Conservation (phyloP, 2,888 invertebrate genomes). For the Chironomus tentans region DNA sequence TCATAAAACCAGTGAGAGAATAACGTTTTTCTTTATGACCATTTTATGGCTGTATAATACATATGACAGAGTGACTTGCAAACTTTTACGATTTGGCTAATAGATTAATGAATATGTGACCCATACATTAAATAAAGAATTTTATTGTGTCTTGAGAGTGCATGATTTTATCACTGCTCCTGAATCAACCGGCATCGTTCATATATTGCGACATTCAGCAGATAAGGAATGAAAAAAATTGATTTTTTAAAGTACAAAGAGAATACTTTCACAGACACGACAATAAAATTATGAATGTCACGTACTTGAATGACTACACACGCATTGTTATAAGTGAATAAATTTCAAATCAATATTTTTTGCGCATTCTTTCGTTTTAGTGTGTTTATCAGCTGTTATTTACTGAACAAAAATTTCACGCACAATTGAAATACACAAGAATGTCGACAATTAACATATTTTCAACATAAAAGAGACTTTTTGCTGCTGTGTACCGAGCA, state of each 20-base stretch:
- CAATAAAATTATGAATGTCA: neutral
- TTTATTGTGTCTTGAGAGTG: neutral
- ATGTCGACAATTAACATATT: constrained; percentile 23
- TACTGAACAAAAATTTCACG: neutral
- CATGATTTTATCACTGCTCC: too few species aligned
- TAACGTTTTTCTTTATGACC: constrained; percentile 15
- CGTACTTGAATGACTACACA: neutral
- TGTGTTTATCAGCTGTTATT: constrained; percentile 1
- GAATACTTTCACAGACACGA: neutral
- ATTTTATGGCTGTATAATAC: constrained; percentile 21
- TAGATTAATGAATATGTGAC: constrained; percentile 24
- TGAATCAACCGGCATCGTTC: too few species aligned
- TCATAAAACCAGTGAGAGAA: neutral
- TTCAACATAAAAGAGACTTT: neutral
- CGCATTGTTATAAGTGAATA: neutral
- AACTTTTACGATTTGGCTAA: constrained; percentile 23
- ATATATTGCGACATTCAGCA: too few species aligned
- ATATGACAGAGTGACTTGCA: constrained; percentile 9
- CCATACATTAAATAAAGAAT: neutral
- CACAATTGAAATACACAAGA: neutral
- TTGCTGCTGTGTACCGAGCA: neutral
- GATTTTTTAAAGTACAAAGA: too few species aligned
- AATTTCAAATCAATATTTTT: constrained; percentile 1
- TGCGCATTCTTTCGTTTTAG: neutral
- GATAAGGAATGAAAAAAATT: too few species aligned